These are phyloP conservation scores for Anthoscopus minutus DNA, from an alignment of 2,113 vertebrate species.

Conservation along the genomic window DNA sequence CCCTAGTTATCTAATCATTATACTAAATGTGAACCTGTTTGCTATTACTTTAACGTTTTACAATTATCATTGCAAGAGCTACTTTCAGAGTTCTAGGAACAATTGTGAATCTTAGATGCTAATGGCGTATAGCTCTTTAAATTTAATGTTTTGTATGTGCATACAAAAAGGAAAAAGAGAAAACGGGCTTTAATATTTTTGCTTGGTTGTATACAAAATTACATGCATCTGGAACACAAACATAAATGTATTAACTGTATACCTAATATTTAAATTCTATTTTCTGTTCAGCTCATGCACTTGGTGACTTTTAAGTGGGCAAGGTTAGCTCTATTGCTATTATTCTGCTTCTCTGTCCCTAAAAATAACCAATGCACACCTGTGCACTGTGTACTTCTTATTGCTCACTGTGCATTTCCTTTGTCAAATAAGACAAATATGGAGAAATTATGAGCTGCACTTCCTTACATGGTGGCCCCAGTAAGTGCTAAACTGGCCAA, in stretches of 20 bases:
- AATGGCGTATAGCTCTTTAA: conserved; percentile 53
- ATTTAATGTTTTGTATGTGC: conserved; percentile 48
- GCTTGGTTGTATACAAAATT: conserved; percentile 44
- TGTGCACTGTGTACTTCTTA: not conserved
- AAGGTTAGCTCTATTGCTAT: not conserved
- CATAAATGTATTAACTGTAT: conserved; percentile 1
- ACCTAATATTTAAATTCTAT: not conserved
- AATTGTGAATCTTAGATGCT: conserved; percentile 58
- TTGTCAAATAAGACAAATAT: not conserved
- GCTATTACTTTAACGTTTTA: conserved; percentile 64
- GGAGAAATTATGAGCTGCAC: not conserved
- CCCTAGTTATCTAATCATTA: conserved; percentile 72
- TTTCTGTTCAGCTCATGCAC: not conserved
- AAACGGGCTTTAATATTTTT: conserved; percentile 50
- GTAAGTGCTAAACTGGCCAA: not conserved
- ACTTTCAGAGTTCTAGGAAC: conserved; percentile 58
- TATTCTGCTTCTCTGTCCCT: not conserved
- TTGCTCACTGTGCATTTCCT: not conserved
- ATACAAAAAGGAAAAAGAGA: conserved; percentile 36
- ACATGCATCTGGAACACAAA: conserved; percentile 29
- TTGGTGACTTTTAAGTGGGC: not conserved
- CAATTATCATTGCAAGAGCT: conserved; percentile 64
- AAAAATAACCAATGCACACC: not conserved
- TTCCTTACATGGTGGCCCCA: not conserved
- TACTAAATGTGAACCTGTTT: conserved; percentile 55